Evolutionary conservation across 2,888 invertebrate genomes (phyloP), one percentile per base, ranked within the genome.

Genomic region (Platynereis dumerilii): DNA sequence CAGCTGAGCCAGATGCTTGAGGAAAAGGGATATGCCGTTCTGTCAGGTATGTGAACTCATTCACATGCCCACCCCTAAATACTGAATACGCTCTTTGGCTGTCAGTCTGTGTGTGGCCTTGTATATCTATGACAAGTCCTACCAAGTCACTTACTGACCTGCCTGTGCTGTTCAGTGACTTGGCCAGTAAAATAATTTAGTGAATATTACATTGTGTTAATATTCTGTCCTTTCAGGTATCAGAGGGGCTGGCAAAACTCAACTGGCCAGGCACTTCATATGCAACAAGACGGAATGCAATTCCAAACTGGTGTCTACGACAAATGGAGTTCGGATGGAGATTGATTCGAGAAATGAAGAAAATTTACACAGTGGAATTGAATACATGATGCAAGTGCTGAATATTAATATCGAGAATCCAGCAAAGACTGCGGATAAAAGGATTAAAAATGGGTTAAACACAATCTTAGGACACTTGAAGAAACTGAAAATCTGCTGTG

Each of bases 211-310:
- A n/a, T n/a, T n/a, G n/a, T n/a, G n/a, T n/a, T n/a, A n/a, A n/a
- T n/a, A n/a, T n/a, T n/a, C n/a, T n/a, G n/a, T n/a, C n/a, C 17
- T 48, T 48, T 12, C 48, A 48, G 48, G 48, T 10, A 48, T 48
- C 5, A n/a, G n/a, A 7, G 48, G 48, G n/a, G n/a, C 48, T 48
- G 48, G 48, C 7, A 48, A 48, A 48, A 48, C 48, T 20, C 48
- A 48, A n/a, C 3, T 48, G 22, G 48, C 48, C 48, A n/a, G 48
- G 7, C 48, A 48, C 17, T n/a, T 48, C 22, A 22, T 22, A 5
- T n/a, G 17, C 17, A n/a, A 48, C 3, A n/a, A 10, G 48, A 22
- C n/a, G 7, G n/a, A 48, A 48, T 34, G 7, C 34, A 34, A 34
- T 5, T 34, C 12, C 34, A 34, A 34, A 7, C 48, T 5, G 7